phyloP scores from a whole-genome alignment of 2,888 invertebrate species.

The Conomelus anceps region DNA sequence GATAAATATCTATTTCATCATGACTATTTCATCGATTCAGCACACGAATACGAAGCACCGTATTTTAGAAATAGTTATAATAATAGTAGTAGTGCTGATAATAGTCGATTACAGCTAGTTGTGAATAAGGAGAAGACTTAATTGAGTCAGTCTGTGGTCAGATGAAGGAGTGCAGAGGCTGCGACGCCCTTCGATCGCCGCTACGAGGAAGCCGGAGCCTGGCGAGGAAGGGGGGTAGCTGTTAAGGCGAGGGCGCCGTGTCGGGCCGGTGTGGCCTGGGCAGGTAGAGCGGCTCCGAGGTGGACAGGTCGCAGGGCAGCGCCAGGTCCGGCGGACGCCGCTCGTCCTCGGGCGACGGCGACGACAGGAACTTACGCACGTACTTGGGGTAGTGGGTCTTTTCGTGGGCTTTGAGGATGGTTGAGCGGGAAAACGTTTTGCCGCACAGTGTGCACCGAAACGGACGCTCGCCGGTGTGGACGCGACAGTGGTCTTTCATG shows the following conservation, averaged over 20 bases:
- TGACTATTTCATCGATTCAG: neutral
- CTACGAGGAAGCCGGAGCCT: neutral
- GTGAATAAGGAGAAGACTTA: neutral
- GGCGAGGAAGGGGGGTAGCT: slow-evolving; percentile 15
- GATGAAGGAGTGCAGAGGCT: neutral
- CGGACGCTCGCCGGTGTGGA: slow-evolving; percentile 85
- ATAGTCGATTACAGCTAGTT: neutral
- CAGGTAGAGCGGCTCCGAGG: slow-evolving; percentile 33
- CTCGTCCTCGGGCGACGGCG: slow-evolving; percentile 51
- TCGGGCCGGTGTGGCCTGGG: slow-evolving; percentile 30
- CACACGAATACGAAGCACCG: neutral
- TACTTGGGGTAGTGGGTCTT: slow-evolving; percentile 90
- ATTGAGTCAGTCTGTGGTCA: neutral
- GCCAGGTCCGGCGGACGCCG: slow-evolving; percentile 43
- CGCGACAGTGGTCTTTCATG: slow-evolving; percentile 91
- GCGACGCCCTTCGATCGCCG: neutral
- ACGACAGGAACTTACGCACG: slow-evolving; percentile 81
- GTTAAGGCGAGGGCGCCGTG: slow-evolving; percentile 33
- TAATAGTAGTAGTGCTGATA: neutral
- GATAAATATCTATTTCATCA: too few relatives aligned
- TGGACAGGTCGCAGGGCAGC: slow-evolving; percentile 36
- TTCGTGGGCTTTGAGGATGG: slow-evolving; percentile 86
- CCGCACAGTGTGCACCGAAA: slow-evolving; percentile 85
- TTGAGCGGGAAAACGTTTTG: slow-evolving; percentile 84
- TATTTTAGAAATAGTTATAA: neutral